Percentiles rank a stretch among this genome's conserved stretches.
phyloP scores from a whole-genome alignment of 64 coral and sea anemone genomes.

The Dendronephthya gigantea region DNA sequence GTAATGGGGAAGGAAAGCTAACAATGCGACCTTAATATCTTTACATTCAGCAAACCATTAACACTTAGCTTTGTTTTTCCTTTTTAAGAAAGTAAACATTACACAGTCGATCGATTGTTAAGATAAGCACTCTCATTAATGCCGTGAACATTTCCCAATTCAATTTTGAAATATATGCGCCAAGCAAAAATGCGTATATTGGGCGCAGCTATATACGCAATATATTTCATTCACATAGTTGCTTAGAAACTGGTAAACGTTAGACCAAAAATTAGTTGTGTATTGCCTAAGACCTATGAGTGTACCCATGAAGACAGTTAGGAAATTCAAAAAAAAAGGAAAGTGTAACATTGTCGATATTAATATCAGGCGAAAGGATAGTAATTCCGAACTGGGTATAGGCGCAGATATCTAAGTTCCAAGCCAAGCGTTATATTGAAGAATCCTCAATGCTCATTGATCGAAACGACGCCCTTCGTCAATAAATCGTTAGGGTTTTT shows the following conservation, averaged over 20 bases:
- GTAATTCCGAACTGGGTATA: too few species aligned
- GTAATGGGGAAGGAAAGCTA: neutral
- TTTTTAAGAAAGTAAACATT: slow-evolving; percentile 1
- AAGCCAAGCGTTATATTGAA: too few species aligned
- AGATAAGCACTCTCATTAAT: slow-evolving; percentile 19
- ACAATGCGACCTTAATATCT: neutral
- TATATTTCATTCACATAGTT: neutral
- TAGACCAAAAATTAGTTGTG: neutral
- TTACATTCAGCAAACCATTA: neutral
- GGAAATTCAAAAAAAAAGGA: neutral
- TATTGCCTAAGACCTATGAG: neutral
- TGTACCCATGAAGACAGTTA: neutral
- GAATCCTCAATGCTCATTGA: too few species aligned
- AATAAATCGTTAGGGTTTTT: too few species aligned
- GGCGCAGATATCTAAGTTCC: too few species aligned
- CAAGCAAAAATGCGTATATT: neutral
- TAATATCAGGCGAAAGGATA: too few species aligned
- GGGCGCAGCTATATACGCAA: neutral
- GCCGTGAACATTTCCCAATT: neutral
- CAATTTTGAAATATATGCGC: slow-evolving; percentile 11
- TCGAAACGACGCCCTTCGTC: too few species aligned
- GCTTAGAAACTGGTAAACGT: neutral
- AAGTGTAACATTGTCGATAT: too few species aligned
- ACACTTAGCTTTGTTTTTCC: neutral
- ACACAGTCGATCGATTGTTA: neutral